Evolutionary conservation across 2,797 vertebrate species (phyloP), one percentile per base, ranked within the genome.

Genomic region (Coracias cyanogaster): DNA sequence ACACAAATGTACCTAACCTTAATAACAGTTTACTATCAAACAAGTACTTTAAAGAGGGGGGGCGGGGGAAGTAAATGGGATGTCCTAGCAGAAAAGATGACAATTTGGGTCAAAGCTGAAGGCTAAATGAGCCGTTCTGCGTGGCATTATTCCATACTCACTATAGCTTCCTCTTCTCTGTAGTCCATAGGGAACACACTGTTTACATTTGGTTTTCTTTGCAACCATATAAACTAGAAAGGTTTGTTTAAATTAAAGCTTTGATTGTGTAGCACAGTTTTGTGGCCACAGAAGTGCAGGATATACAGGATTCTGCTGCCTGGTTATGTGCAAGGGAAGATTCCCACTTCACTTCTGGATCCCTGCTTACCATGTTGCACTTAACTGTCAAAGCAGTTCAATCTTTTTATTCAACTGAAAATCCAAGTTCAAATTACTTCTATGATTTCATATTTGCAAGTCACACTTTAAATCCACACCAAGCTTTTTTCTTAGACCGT

Each of bases 161-260:
- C 17, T n/a, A n/a, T 0, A 70, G 66, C 37, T 87, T 79, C 80
- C 78, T 86, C 51, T 78, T 86, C 79, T 58, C 77, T 49, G 41
- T 1, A 82, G 73, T 88, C 85, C 66, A 66, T 8, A 66, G 51
- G 48, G 67, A 94, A 76, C 0, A 1, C 37, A 57, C 8, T 86
- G 76, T 76, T 95, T 86, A 93, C 46, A 72, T 90, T 86, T 94
- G 96, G 87, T 72, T 93, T 94, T 82, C 71, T 55, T n/a, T 35
- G 66, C 43, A 81, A 90, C 80, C 80, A 88, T 70, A 88, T 57
- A 66, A 86, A 79, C 79, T 62, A 81, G 51, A 78, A 94, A 86
- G 46, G 54, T 86, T 92, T 93, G 79, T 91, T 93, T 90, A 94
- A 96, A 88, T 84, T 83, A 88, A 94, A 74, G 87, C 89, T 94